Base-by-base conservation (phyloP, 2,113 vertebrate species). In the Platichthys stellatus region DNA sequence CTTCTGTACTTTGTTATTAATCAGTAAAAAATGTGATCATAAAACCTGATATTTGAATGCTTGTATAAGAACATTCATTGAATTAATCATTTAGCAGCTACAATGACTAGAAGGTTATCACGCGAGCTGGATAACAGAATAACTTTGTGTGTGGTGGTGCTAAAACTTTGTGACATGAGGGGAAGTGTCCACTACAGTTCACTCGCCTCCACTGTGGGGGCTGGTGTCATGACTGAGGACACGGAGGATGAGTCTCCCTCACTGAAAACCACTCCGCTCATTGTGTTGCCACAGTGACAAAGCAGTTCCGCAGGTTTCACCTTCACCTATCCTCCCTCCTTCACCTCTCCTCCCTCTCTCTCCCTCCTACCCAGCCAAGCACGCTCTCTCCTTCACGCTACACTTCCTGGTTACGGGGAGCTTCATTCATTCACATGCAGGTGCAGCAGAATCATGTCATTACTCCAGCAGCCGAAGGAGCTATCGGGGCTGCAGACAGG, bases 291-390 rank as follows among this genome's bases (percentile, higher is more conserved):
- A 86, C 82, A 80, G 89, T 93, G 91, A 94, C 91, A 90, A 92
- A 91, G 91, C 93, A 90, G 92, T 93, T 89, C 66, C 86, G 69
- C 92, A 84, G 87, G 93, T 94, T 93, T 70, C 81, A 85, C 83
- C 74, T 87, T 83, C 85, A 75, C 51, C 73, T 87, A 45, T 69
- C 72, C 82, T 69, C 56, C 23, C 78, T 53, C 49, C 35, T 38
- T 38, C 35, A 38, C 35, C 35, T 65, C 64, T 64, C 54, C 58
- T 71, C 53, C 67, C 71, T 43, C 38, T 40, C 80, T 68, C 62
- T 64, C 51, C 5, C 60, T 63, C 74, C 68, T 63, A 67, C 49
- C 65, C 81, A n/a, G 57, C 60, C 64, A 53, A 85, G 74, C 79
- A 61, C 12, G 71, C 66, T 21, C 53, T 21, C 53, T 63, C 59